phyloP scores from a whole-genome alignment of 2,888 invertebrate genomes.

The Lithophane leautieri region DNA sequence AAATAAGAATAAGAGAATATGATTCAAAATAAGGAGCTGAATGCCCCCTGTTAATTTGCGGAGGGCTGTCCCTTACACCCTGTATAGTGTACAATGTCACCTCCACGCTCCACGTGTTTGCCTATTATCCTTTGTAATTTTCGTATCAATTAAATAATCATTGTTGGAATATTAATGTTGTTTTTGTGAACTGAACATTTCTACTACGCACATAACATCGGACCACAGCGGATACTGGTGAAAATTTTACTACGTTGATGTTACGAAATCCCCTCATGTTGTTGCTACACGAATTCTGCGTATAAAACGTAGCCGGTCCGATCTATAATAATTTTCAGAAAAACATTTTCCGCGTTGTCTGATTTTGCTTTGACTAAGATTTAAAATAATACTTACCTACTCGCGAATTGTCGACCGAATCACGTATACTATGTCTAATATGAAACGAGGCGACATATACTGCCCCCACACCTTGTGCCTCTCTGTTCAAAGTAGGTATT shows the following conservation, averaged over 20 bases:
- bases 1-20: no score
- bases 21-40: no score
- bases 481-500: constrained; percentile 22
- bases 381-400: constrained; percentile 48
- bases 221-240: constrained; percentile 35
- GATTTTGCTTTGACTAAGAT: constrained; percentile 35
- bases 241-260: constrained; percentile 17
- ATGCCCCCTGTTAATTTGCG: no score
- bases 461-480: constrained; percentile 33
- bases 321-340: constrained; percentile 34
- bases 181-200: constrained; percentile 35
- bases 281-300: constrained; percentile 33
- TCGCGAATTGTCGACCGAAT: constrained; percentile 38
- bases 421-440: constrained; percentile 37
- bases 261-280: constrained; percentile 38
- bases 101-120: constrained; percentile 37
- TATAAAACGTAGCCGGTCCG: neutral
- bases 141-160: constrained; percentile 21
- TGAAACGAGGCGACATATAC: constrained; percentile 55
- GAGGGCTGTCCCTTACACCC: no score
- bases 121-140: constrained; percentile 24
- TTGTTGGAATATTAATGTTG: constrained; percentile 42
- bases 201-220: constrained; percentile 42
- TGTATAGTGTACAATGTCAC: constrained; percentile 48
- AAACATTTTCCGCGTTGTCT: constrained; percentile 41